phyloP scores from a whole-genome alignment of 2,113 vertebrate genomes.

The Genyomyrus donnyi region DNA sequence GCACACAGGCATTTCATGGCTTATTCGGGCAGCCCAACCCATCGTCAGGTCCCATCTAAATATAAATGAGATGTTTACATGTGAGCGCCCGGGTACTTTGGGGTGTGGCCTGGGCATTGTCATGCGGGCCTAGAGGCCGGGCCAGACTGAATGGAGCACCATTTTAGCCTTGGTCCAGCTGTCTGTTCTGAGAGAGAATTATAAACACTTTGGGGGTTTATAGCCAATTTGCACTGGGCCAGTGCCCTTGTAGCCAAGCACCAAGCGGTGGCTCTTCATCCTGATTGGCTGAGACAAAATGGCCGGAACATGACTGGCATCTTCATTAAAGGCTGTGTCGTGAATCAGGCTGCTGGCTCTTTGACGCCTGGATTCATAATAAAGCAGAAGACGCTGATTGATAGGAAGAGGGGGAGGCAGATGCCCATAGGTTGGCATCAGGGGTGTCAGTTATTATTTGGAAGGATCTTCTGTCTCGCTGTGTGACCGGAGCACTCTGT shows the following conservation, averaged over 20 bases:
- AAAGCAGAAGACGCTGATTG: constrained; percentile 40
- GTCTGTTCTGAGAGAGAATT: neutral
- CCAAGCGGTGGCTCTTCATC: neutral
- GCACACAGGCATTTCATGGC: constrained; percentile 43
- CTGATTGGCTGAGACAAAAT: neutral
- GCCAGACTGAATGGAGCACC: neutral
- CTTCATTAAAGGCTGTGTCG: neutral
- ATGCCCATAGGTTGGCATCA: constrained; percentile 45
- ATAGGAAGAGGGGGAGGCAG: constrained; percentile 17
- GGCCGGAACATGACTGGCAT: neutral
- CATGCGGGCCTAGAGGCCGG: constrained; percentile 46
- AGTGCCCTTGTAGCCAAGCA: neutral
- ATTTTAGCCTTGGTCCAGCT: neutral
- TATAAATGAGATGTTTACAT: constrained; percentile 54
- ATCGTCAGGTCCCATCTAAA: constrained; percentile 46
- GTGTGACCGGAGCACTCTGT: constrained; percentile 1
- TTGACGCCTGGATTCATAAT: constrained; percentile 50
- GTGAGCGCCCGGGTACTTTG: constrained; percentile 43
- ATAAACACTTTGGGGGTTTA: neutral
- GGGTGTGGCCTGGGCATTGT: constrained; percentile 51
- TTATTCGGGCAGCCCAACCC: constrained; percentile 43
- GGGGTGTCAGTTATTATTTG: constrained; percentile 40
- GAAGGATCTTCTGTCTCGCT: constrained; percentile 18
- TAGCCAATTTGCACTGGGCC: neutral
- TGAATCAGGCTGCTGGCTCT: constrained; percentile 39